Percentiles rank a stretch among this genome's conserved stretches.
Evolutionary conservation across 2,113 vertebrate genomes (phyloP).

Genomic region (Paramisgurnus dabryanus): DNA sequence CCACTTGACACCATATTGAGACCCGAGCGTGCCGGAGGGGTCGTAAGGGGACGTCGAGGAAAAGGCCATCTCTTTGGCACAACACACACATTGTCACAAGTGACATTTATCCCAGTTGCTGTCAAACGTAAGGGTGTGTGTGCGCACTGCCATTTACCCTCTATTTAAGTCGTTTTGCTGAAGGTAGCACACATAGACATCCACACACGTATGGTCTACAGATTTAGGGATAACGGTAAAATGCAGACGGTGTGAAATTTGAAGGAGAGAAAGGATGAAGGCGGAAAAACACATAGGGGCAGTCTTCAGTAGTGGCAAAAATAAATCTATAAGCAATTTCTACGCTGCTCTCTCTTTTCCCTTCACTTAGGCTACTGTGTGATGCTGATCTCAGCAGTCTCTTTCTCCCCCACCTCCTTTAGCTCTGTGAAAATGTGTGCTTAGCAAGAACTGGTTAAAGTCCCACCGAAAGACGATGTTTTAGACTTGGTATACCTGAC

Average conservation of each 20-base stretch:
- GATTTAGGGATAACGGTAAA: slow-evolving; percentile 29
- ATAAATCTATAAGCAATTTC: slow-evolving; percentile 63
- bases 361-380: slow-evolving; percentile 59
- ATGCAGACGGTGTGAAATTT: slow-evolving; percentile 33
- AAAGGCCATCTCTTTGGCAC: slow-evolving; percentile 72
- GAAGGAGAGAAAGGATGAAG: slow-evolving; percentile 14
- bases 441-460: slow-evolving; percentile 11
- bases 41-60: slow-evolving; percentile 61
- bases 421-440: slow-evolving; percentile 24
- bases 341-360: slow-evolving; percentile 39
- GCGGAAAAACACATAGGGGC: slow-evolving; percentile 34
- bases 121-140: slow-evolving; percentile 55
- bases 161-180: slow-evolving; percentile 29
- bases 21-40: slow-evolving; percentile 62
- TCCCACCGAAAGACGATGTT: slow-evolving; percentile 37
- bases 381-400: slow-evolving; percentile 69
- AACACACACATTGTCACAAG: slow-evolving; percentile 69
- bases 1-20: slow-evolving; percentile 70
- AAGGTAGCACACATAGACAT: slow-evolving; percentile 28
- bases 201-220: background rate
- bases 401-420: slow-evolving; percentile 13
- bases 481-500: slow-evolving; percentile 22
- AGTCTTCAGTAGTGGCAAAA: slow-evolving; percentile 60
- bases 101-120: slow-evolving; percentile 74
- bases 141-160: slow-evolving; percentile 24